Evolutionary conservation across 53 echinoderm and acorn worm genomes (phyloP).

Genomic region (Actinopyga echinites): DNA sequence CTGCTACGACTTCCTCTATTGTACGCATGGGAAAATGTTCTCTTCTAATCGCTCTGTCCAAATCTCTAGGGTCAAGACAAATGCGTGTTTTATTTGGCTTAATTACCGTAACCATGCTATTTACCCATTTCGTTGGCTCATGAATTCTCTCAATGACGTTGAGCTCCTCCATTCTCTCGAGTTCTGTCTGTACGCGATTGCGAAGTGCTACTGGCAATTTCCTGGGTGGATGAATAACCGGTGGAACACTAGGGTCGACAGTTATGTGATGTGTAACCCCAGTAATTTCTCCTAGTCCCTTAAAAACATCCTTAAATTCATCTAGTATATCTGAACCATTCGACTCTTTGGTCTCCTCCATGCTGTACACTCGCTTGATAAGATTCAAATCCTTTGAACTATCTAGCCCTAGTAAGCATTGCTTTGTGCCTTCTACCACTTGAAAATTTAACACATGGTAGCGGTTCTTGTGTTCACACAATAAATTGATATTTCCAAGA

Average conservation of each 20-base stretch:
- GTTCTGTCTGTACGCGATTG: conserved; percentile 6
- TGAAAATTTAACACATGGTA: too few relatives aligned
- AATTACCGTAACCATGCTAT: conserved; percentile 23
- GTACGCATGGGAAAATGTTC: conserved; percentile 59
- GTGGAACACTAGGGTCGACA: conserved; percentile 31
- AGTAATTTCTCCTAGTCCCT: background rate
- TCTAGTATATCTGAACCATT: background rate
- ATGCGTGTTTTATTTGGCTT: conserved; percentile 15
- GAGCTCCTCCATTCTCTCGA: conserved; percentile 48
- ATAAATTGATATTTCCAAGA: too few relatives aligned
- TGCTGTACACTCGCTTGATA: background rate
- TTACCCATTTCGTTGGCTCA: conserved; percentile 49
- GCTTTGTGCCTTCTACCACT: too few relatives aligned
- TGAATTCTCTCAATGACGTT: conserved; percentile 37
- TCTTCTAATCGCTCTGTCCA: conserved; percentile 16
- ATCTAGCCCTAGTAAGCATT: background rate
- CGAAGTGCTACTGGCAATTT: conserved; percentile 53
- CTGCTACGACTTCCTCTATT: background rate
- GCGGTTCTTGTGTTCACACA: too few relatives aligned
- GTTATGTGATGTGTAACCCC: conserved; percentile 32
- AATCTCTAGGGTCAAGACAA: conserved; percentile 46
- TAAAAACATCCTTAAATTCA: conserved; percentile 8
- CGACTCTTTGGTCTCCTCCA: background rate
- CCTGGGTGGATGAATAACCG: conserved; percentile 46
- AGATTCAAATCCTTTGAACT: background rate